Evolutionary conservation across 1,140 invertebrate species (phyloP).

Genomic region (Sycobia sp.): DNA sequence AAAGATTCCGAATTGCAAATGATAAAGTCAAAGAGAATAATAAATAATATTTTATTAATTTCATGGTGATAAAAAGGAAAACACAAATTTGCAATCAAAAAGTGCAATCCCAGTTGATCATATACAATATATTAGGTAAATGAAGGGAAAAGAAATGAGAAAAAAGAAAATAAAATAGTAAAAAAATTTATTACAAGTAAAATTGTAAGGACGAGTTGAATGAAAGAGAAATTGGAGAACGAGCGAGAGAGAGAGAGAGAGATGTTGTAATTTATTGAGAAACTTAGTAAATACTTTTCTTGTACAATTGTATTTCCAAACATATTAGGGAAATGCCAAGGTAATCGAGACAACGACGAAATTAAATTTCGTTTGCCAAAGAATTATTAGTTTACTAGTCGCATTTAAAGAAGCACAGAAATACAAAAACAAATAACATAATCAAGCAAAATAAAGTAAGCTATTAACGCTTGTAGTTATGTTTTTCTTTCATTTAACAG

Average conservation of each 20-base stretch:
- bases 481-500: slow-evolving; percentile 20
- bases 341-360: slow-evolving; percentile 29
- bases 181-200: neutral
- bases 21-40: neutral
- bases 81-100: slow-evolving; percentile 22
- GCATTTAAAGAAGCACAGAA: slow-evolving; percentile 4
- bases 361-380: slow-evolving; percentile 30
- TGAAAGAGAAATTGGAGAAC: no score
- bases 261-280: neutral
- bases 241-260: neutral
- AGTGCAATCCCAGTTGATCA: slow-evolving; percentile 25
- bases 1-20: neutral
- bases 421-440: slow-evolving; percentile 1
- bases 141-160: neutral
- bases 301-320: slow-evolving; percentile 8
- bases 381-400: slow-evolving; percentile 28
- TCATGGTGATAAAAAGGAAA: neutral
- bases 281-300: slow-evolving; percentile 26
- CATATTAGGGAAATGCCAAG: slow-evolving; percentile 18
- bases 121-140: neutral
- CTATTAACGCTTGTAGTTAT: slow-evolving; percentile 5
- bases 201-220: no score
- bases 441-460: neutral
- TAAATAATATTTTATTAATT: slow-evolving; percentile 20
- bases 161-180: neutral